Conservation (phyloP, 1,140 invertebrate genomes). For the Trissolcus basalis region DNA sequence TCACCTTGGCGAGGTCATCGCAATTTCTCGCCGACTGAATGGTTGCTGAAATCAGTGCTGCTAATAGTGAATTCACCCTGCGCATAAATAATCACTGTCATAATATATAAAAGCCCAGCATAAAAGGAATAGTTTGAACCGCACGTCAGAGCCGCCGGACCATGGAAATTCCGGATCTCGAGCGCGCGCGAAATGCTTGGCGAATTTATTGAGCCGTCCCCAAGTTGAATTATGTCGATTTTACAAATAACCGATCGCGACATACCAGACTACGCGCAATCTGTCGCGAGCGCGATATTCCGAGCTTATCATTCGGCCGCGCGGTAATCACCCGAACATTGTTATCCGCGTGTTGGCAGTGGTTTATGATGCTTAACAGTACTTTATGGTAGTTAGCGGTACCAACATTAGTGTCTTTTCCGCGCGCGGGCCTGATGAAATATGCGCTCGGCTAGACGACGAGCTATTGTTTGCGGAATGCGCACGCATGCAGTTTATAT, state of each 20-base stretch:
- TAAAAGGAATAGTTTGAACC: conserved; percentile 33
- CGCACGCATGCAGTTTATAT: conserved; percentile 37
- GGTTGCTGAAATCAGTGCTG: conserved; percentile 24
- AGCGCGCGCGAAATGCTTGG: conserved; percentile 18
- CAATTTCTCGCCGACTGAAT: conserved; percentile 8
- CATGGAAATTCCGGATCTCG: conserved; percentile 57
- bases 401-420: conserved; percentile 53
- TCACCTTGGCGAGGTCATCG: conserved; percentile 9
- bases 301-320: background rate
- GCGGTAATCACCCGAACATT: conserved; percentile 53
- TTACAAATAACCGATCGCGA: conserved; percentile 43
- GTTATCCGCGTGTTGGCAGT: conserved; percentile 52
- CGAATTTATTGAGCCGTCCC: conserved; percentile 55
- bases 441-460: conserved; percentile 40
- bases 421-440: conserved; percentile 38
- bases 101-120: conserved; percentile 28
- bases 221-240: conserved; percentile 52
- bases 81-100: conserved; percentile 30
- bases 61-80: conserved; percentile 32
- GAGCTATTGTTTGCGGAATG: conserved; percentile 46
- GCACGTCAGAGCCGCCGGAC: conserved; percentile 35
- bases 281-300: conserved; percentile 40
- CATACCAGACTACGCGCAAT: conserved; percentile 57
- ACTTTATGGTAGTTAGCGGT: conserved; percentile 57
- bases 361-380: conserved; percentile 54